Evolutionary conservation across 2,113 vertebrate genomes (phyloP).

Genomic region (Heloderma charlesbogerti): DNA sequence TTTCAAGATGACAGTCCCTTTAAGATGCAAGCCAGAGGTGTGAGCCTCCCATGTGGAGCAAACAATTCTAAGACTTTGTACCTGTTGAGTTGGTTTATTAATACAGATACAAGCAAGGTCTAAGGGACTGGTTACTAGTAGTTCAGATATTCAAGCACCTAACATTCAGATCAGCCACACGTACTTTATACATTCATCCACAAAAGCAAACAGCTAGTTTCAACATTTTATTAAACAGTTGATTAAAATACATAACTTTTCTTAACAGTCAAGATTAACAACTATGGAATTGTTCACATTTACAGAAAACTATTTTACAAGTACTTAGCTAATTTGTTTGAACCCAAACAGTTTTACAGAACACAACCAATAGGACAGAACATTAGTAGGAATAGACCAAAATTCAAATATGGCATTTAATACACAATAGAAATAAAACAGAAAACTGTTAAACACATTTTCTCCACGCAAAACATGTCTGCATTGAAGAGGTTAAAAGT

Average conservation of each 20-base stretch:
- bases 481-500: slow-evolving; percentile 56
- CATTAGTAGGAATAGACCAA: slow-evolving; percentile 80
- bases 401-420: slow-evolving; percentile 77
- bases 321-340: slow-evolving; percentile 84
- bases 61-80: slow-evolving; percentile 44
- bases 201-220: slow-evolving; percentile 86
- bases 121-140: slow-evolving; percentile 73
- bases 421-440: slow-evolving; percentile 72
- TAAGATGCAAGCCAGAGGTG: slow-evolving; percentile 55
- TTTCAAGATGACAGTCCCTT: slow-evolving; percentile 59
- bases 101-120: slow-evolving; percentile 80
- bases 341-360: slow-evolving; percentile 84
- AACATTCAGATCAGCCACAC: slow-evolving; percentile 75
- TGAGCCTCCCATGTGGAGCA: slow-evolving; percentile 49
- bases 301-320: slow-evolving; percentile 82
- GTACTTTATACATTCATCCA: slow-evolving; percentile 80
- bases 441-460: slow-evolving; percentile 68
- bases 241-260: slow-evolving; percentile 79
- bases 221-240: slow-evolving; percentile 83
- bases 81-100: slow-evolving; percentile 45
- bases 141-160: slow-evolving; percentile 74
- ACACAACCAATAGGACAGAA: slow-evolving; percentile 73
- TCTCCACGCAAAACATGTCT: slow-evolving; percentile 62
- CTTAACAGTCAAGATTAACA: slow-evolving; percentile 77
- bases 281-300: slow-evolving; percentile 67